phyloP scores from a whole-genome alignment of 2,888 invertebrate species.

The Cartodere bifasciata region DNA sequence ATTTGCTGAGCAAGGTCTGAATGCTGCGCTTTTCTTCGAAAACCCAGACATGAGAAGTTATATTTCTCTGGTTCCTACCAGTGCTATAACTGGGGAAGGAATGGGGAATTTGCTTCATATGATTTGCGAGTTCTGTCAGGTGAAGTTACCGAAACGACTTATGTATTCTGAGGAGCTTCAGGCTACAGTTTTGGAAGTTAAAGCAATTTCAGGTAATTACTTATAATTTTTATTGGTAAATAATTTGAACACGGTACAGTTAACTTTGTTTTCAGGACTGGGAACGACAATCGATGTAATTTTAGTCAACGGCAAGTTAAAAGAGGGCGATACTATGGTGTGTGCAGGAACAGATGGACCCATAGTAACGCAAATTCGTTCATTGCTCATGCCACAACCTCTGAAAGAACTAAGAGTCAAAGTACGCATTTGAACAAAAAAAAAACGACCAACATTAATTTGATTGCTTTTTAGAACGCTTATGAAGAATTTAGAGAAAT shows the following conservation, averaged over 20 bases:
- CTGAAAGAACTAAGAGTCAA: constrained; percentile 95
- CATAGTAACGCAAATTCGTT: constrained; percentile 93
- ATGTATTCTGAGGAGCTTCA: constrained; percentile 89
- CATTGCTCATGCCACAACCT: constrained; percentile 94
- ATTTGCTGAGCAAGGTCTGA: constrained; percentile 78
- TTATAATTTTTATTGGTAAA: too few species aligned
- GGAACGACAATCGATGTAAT: constrained; percentile 99
- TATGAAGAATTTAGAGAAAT: constrained; percentile 93
- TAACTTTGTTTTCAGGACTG: too few species aligned
- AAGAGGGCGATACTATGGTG: constrained; percentile 88
- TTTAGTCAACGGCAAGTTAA: constrained; percentile 88
- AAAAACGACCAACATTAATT: constrained; percentile 2
- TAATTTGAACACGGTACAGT: too few species aligned
- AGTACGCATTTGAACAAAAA: constrained; percentile 35
- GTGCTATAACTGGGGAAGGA: constrained; percentile 90
- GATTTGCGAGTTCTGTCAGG: constrained; percentile 87
- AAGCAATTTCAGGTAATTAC: constrained; percentile 89
- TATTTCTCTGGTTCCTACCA: constrained; percentile 93
- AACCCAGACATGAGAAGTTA: constrained; percentile 90
- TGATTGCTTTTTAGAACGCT: constrained; percentile 49
- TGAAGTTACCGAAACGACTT: constrained; percentile 64
- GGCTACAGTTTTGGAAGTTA: constrained; percentile 78
- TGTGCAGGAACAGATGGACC: constrained; percentile 97
- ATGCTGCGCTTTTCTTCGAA: constrained; percentile 90
- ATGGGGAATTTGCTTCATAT: constrained; percentile 93